A percentile compares a stretch with the other conserved stretches of the same genome.
Conservation (phyloP, 2,888 invertebrate species). For the Troilus luridus region DNA sequence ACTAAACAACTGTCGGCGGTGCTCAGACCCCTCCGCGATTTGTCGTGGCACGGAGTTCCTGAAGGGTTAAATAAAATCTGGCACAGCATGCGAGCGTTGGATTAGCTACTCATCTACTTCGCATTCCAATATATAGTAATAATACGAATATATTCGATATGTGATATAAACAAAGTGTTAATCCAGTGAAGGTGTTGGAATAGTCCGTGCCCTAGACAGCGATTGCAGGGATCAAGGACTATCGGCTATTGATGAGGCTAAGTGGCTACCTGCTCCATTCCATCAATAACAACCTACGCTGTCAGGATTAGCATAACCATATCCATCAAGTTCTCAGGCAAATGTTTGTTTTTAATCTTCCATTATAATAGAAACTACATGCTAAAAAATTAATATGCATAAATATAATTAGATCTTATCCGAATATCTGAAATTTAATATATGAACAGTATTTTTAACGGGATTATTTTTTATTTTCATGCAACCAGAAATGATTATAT, state of each 20-base stretch:
- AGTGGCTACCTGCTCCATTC: background rate
- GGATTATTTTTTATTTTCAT: no score
- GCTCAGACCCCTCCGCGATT: no score
- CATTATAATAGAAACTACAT: background rate
- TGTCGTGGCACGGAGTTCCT: no score
- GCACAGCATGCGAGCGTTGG: no score
- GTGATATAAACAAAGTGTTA: background rate
- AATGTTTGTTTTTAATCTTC: background rate
- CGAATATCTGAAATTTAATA: no score
- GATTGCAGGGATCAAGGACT: background rate
- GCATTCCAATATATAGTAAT: background rate
- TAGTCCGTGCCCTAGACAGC: background rate
- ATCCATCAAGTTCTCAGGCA: background rate
- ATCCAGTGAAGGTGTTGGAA: background rate
- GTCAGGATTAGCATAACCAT: background rate
- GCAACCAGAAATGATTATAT: no score
- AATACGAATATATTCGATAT: background rate
- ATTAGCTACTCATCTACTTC: no score
- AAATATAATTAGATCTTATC: no score
- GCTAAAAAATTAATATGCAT: background rate
- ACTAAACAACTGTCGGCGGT: no score
- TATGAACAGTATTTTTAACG: no score
- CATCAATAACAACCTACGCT: background rate
- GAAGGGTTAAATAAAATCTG: no score
- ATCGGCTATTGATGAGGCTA: background rate